A percentile compares a stretch with the other conserved stretches of the same genome.
phyloP scores from a whole-genome alignment of 2,113 vertebrate genomes.

The Microcebus jonahi region DNA sequence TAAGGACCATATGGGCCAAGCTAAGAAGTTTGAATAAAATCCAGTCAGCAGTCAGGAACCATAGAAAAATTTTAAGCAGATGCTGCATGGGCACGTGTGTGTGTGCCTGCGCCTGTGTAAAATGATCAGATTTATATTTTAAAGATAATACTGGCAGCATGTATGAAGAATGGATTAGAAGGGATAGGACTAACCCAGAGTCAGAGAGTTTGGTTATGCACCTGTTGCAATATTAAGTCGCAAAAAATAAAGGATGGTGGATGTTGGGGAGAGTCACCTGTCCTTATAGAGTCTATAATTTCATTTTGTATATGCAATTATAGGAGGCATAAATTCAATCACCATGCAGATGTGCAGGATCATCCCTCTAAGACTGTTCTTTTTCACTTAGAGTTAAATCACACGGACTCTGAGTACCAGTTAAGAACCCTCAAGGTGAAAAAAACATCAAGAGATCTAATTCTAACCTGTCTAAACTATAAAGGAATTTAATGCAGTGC shows the following conservation, averaged over 20 bases:
- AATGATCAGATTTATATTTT: neutral
- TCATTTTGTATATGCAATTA: conserved; percentile 47
- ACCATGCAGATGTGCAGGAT: neutral
- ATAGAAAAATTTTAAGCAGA: neutral
- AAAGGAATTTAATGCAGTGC: neutral
- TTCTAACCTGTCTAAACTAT: neutral
- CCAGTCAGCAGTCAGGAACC: neutral
- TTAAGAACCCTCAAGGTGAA: neutral
- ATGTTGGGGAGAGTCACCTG: conserved; percentile 15
- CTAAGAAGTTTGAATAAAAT: neutral
- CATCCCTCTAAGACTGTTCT: neutral
- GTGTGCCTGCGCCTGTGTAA: neutral
- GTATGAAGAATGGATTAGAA: conserved; percentile 1
- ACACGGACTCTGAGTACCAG: neutral
- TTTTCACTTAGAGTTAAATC: neutral
- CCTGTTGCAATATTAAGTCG: neutral
- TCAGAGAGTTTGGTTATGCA: neutral
- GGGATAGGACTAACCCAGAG: neutral
- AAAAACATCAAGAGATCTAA: neutral
- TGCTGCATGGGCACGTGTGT: neutral
- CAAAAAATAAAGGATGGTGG: conserved; percentile 26
- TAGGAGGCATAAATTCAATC: conserved; percentile 31
- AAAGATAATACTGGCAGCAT: conserved; percentile 29
- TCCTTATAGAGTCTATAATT: neutral
- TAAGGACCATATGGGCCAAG: neutral